These are phyloP conservation scores for Conchocele bisecta DNA, from an alignment of 2,888 invertebrate genomes.

Conservation along the genomic window DNA sequence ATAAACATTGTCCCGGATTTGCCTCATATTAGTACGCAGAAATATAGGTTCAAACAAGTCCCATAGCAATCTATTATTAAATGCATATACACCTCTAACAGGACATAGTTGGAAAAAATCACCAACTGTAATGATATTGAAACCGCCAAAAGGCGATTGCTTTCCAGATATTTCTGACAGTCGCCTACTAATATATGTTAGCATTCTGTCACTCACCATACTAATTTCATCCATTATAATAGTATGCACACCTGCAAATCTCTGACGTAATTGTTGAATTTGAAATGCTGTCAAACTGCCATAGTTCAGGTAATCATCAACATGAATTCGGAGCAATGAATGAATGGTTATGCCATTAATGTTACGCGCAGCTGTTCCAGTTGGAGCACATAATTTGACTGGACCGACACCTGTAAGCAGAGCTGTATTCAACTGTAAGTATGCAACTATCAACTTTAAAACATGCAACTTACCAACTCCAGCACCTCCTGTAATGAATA, in stretches of 20 bases:
- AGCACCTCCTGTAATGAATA: slow-evolving; percentile 38
- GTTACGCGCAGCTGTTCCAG: slow-evolving; percentile 46
- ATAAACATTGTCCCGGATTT: slow-evolving; percentile 6
- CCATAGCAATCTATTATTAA: slow-evolving; percentile 32
- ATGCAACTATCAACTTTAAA: slow-evolving; percentile 20
- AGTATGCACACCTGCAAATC: slow-evolving; percentile 40
- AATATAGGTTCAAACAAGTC: slow-evolving; percentile 33
- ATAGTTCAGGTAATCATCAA: slow-evolving; percentile 35
- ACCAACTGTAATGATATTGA: slow-evolving; percentile 41
- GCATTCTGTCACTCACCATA: slow-evolving; percentile 48
- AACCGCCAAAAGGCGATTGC: slow-evolving; percentile 34
- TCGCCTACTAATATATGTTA: slow-evolving; percentile 39
- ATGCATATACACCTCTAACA: slow-evolving; percentile 19
- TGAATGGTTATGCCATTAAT: slow-evolving; percentile 45
- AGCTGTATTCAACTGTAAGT: slow-evolving; percentile 14
- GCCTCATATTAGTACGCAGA: slow-evolving; percentile 38
- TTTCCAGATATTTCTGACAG: slow-evolving; percentile 22
- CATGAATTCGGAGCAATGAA: slow-evolving; percentile 37
- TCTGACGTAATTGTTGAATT: slow-evolving; percentile 9
- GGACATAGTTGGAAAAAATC: slow-evolving; percentile 45
- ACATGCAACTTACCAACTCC: slow-evolving; percentile 37
- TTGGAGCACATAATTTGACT: slow-evolving; percentile 34
- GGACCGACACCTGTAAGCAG: slow-evolving; percentile 16
- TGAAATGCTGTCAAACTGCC: slow-evolving; percentile 7
- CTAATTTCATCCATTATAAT: slow-evolving; percentile 52